Evolutionary conservation across 2,888 invertebrate species (phyloP).

Genomic region (Lysandra coridon): DNA sequence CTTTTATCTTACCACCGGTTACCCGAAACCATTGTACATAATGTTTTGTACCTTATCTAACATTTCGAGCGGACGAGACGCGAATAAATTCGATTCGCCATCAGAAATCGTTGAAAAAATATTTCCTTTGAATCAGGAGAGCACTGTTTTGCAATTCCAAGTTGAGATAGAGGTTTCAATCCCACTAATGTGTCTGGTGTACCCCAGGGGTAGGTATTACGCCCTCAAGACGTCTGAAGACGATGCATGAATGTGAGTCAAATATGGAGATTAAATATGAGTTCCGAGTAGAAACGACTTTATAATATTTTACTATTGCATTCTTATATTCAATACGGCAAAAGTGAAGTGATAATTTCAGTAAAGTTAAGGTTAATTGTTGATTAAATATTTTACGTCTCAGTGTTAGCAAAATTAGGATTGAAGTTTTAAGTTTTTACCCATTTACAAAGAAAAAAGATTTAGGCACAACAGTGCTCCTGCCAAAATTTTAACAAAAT

Average conservation of each 20-base stretch:
- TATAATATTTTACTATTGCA: not conserved
- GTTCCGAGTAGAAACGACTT: not conserved
- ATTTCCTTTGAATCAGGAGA: conserved; percentile 63
- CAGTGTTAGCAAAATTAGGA: no score
- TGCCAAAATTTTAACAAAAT: no score
- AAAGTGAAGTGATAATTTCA: no score
- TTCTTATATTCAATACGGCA: not conserved
- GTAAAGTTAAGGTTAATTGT: no score
- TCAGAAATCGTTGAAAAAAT: conserved; percentile 38
- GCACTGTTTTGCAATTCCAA: conserved; percentile 76
- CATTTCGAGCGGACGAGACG: not conserved
- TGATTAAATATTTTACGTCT: no score
- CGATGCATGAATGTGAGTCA: not conserved
- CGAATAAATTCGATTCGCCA: conserved; percentile 40
- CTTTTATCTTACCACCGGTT: not conserved
- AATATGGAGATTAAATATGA: conserved; percentile 12
- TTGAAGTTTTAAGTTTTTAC: no score
- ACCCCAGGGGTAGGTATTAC: conserved; percentile 25
- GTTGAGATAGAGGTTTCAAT: conserved; percentile 72
- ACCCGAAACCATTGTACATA: not conserved
- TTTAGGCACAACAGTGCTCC: no score
- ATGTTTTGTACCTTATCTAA: conserved; percentile 7
- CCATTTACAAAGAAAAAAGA: no score
- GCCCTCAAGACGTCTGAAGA: conserved; percentile 37
- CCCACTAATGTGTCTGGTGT: conserved; percentile 67